These are phyloP conservation scores for Aphodius sticticus DNA, from an alignment of 2,888 invertebrate species.

Conservation along the genomic window DNA sequence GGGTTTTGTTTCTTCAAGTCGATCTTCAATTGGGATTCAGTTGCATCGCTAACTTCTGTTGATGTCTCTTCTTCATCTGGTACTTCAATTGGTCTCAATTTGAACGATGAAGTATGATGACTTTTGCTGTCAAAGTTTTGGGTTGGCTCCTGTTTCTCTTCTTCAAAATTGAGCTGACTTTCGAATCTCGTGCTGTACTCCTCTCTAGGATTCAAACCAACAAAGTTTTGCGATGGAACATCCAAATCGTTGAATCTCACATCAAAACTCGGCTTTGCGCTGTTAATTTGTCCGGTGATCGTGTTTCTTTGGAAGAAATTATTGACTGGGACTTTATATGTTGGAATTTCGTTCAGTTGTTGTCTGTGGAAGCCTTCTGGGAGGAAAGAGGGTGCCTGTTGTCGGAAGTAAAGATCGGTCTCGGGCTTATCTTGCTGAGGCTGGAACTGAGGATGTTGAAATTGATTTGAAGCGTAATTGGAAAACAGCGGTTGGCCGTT, in stretches of 20 bases:
- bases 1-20: conserved; percentile 51
- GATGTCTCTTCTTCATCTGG: conserved; percentile 29
- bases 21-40: conserved; percentile 60
- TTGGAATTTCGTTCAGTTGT: conserved; percentile 16
- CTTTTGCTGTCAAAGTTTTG: not conserved
- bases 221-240: conserved; percentile 41
- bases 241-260: conserved; percentile 27
- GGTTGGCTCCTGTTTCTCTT: not conserved
- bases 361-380: conserved; percentile 35
- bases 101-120: conserved; percentile 24
- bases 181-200: conserved; percentile 33
- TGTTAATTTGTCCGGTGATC: conserved; percentile 42
- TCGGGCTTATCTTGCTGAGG: conserved; percentile 22
- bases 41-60: conserved; percentile 54
- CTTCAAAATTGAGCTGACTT: not conserved
- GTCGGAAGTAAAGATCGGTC: conserved; percentile 29
- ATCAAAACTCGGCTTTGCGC: conserved; percentile 38
- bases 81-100: conserved; percentile 34
- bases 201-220: conserved; percentile 43
- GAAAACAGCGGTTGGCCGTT: conserved; percentile 63
- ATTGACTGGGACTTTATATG: conserved; percentile 40
- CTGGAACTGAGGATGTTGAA: conserved; percentile 33
- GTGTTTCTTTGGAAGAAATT: conserved; percentile 45
- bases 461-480: conserved; percentile 44
- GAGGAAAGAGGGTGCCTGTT: conserved; percentile 31